Base-by-base conservation (phyloP, 2,888 invertebrate species). In the Dicranocentrus wangi region DNA sequence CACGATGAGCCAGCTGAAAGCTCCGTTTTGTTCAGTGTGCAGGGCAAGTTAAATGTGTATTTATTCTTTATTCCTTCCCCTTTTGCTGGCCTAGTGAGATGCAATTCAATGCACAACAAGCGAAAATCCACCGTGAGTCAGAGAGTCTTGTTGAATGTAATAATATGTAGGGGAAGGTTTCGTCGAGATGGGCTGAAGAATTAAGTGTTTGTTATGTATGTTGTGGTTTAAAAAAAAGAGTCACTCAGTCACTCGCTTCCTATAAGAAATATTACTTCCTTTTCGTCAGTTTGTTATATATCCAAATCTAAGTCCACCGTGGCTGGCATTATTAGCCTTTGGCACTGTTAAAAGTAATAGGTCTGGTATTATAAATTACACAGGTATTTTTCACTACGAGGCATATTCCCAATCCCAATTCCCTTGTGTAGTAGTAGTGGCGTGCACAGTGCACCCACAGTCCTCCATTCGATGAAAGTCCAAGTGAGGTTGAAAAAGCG, bases 291-390 rank as follows among this genome's bases (percentile, higher is more conserved):
- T 13, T 7, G 17, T 42, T 51, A 15, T 60, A 55, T 42, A 47
- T n/a, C 42, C 60, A 47, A 47, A n/a, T 43, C 10, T 32, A n/a
- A n/a, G n/a, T n/a, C n/a, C n/a, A n/a, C n/a, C n/a, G n/a, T n/a
- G 32, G n/a, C 65, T 32, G 65, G 39, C 55, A 19, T 69, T 63
- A 63, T 78, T 78, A 78, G 77, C 77, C 77, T 78, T 78, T 78
- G 77, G 77, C 70, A 63, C 70, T 78, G 53, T 70, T 70, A 78
- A 70, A 63, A 70, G 63, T 76, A 68, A 75, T 75, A 66, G 75
- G 65, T 76, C 68, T 68, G 68, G 75, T 75, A 58, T 66, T 75
- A 65, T 61, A 43, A 72, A 42, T 60, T 58, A 65, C 66, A 17
- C 8, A 55, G 65, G 66, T 75, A 73, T 73, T 65, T 71, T 55